Percentiles rank a stretch among this genome's conserved stretches.
Evolutionary conservation across 1,140 invertebrate species (phyloP).

Genomic region (Schlechtendalia chinensis): DNA sequence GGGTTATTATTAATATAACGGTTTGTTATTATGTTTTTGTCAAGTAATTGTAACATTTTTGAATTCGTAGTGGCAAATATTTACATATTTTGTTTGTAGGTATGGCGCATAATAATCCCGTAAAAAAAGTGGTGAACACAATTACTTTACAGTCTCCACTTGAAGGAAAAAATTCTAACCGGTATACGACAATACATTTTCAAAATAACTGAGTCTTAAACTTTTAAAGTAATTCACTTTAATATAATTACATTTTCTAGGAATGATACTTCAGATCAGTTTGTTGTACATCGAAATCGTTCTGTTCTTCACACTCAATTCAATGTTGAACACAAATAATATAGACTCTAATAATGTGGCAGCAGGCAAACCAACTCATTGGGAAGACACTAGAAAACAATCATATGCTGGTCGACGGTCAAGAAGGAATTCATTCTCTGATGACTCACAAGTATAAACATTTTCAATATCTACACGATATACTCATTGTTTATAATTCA

Average conservation of each 20-base stretch:
- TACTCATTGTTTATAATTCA: background rate
- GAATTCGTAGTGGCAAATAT: slow-evolving; percentile 11
- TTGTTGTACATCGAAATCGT: slow-evolving; percentile 75
- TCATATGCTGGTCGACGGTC: slow-evolving; percentile 76
- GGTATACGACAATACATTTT: slow-evolving; percentile 13
- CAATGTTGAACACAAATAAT: slow-evolving; percentile 62
- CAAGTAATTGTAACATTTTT: too few species aligned
- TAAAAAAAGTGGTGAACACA: slow-evolving; percentile 26
- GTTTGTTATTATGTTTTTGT: too few species aligned
- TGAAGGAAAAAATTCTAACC: background rate
- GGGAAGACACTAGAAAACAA: slow-evolving; percentile 70
- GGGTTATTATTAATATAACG: too few species aligned
- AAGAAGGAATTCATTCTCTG: slow-evolving; percentile 77
- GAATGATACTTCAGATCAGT: slow-evolving; percentile 62
- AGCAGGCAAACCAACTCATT: slow-evolving; percentile 80
- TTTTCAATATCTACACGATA: background rate
- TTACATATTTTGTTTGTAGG: slow-evolving; percentile 39
- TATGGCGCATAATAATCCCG: slow-evolving; percentile 29
- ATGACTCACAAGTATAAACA: slow-evolving; percentile 67
- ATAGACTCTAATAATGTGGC: slow-evolving; percentile 59
- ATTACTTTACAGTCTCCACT: background rate
- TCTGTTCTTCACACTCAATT: slow-evolving; percentile 76
- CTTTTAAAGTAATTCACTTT: background rate
- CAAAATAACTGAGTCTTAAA: background rate
- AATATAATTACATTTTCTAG: slow-evolving; percentile 16